Conservation (phyloP, 1,140 invertebrate species). For the Cylas formicarius region DNA sequence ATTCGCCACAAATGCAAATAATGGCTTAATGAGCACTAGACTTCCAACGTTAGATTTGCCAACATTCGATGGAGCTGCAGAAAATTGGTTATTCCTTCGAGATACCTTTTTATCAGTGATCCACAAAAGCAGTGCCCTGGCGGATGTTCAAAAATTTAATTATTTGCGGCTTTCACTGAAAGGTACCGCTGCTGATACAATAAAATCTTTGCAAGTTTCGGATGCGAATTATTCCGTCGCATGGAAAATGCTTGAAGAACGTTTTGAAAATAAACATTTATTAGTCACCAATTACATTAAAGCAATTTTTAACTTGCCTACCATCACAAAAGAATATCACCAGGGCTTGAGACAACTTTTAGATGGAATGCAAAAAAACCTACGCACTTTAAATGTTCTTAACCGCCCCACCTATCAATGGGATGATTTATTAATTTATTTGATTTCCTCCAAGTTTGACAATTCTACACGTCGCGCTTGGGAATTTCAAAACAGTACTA, state of each 20-base stretch:
- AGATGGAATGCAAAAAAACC: constrained; percentile 16
- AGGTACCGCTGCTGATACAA: constrained; percentile 28
- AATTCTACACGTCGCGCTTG: constrained; percentile 21
- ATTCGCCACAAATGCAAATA: too few relatives aligned
- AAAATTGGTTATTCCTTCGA: constrained; percentile 33
- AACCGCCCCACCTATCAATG: constrained; percentile 13
- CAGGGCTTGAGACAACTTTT: constrained; percentile 4
- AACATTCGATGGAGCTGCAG: constrained; percentile 30
- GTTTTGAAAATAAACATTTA: constrained; percentile 33
- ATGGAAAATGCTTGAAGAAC: constrained; percentile 32
- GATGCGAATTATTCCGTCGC: constrained; percentile 33
- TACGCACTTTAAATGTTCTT: constrained; percentile 14
- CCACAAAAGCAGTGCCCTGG: constrained; percentile 25
- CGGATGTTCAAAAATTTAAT: constrained; percentile 33
- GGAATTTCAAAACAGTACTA: constrained; percentile 20
- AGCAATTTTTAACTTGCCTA: constrained; percentile 13
- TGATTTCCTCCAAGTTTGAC: constrained; percentile 25
- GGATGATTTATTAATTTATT: constrained; percentile 20
- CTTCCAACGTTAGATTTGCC: too few relatives aligned
- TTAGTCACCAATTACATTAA: constrained; percentile 24
- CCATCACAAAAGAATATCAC: constrained; percentile 15
- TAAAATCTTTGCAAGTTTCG: constrained; percentile 30
- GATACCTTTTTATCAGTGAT: constrained; percentile 34
- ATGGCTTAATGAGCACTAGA: too few relatives aligned
- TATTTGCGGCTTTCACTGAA: constrained; percentile 32